Base-by-base conservation (phyloP, 2,113 vertebrate species). In the Chroicocephalus ridibundus region DNA sequence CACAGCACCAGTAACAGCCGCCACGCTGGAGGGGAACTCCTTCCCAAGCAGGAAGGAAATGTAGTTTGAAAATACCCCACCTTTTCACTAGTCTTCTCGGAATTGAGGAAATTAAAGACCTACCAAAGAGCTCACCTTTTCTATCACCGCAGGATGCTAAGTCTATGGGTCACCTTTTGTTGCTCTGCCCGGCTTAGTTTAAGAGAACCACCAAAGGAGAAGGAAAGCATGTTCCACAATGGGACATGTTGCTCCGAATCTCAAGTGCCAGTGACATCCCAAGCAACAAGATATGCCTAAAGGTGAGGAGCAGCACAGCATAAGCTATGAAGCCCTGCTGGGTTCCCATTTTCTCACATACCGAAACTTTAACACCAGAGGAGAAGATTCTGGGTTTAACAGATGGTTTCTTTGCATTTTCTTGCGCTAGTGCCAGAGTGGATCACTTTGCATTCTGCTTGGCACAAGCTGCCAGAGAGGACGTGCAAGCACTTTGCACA, bases 1-100 rank as follows among this genome's bases (percentile, higher is more conserved):
- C 0, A 0, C 64, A 27, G 69, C 18, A 26, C 2, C 0, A 0
- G 5, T 1, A 32, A 29, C 25, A 81, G 46, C 31, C 2, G 0
- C 36, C 52, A 51, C 1, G 0, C 26, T 10, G 1, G 52, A 40
- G 4, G 62, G 72, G 54, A 96, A 31, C 76, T 61, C 71, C 2
- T 44, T 47, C 86, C 64, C 47, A 42, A 47, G 65, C 19, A 64
- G 83, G 77, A 86, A 94, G 60, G 68, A 97, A 94, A 84, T 0
- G 5, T 8, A 36, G 68, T 77, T 61, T 47, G 62, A 82, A 76
- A 90, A 89, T 52, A 76, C 54, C n/a, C 36, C 34, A 10, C 9
- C 24, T 61, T 58, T 82, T 38, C n/a, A 18, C 54, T 71, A 66
- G 17, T n/a, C 83, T 81, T 91, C 70, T 42, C 6, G 2, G 82